A percentile compares a stretch with the other conserved stretches of the same genome.
phyloP scores from a whole-genome alignment of 2,113 vertebrate species.

The Crotalus helleri region DNA sequence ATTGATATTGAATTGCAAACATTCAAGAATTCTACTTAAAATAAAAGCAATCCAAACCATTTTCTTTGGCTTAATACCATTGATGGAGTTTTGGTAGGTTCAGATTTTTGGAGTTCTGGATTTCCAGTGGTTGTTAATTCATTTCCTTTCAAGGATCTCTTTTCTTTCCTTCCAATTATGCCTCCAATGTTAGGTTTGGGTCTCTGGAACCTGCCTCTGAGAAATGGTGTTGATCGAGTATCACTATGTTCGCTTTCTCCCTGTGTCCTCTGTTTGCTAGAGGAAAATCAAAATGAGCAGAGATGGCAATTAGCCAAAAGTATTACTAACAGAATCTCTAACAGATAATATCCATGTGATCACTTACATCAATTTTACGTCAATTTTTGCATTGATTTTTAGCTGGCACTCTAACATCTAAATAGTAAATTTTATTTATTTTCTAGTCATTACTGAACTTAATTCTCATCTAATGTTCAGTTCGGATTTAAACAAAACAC shows the following conservation, averaged over 20 bases:
- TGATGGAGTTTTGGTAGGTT: not conserved
- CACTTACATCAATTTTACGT: not conserved
- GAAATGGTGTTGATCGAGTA: constrained; percentile 17
- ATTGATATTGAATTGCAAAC: not conserved
- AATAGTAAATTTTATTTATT: not conserved
- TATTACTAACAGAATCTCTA: not conserved
- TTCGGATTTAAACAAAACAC: not conserved
- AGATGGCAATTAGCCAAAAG: not conserved
- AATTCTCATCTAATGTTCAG: not conserved
- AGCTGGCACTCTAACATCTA: not conserved
- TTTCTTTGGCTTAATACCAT: constrained; percentile 44
- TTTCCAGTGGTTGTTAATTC: constrained; percentile 13
- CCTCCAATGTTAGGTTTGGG: constrained; percentile 63
- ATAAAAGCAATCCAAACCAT: not conserved
- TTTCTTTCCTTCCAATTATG: constrained; percentile 42
- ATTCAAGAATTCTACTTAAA: not conserved
- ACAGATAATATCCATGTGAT: not conserved
- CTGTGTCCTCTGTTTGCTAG: constrained; percentile 15
- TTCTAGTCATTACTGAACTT: not conserved
- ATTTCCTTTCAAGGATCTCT: constrained; percentile 24
- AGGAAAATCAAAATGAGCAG: not conserved
- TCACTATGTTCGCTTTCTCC: constrained; percentile 44
- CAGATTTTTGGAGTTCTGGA: constrained; percentile 35
- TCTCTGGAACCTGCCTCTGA: constrained; percentile 51
- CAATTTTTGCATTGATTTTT: not conserved